These are phyloP conservation scores for Sarcophaga caerulescens DNA, from an alignment of 2,888 invertebrate species.

Conservation along the genomic window DNA sequence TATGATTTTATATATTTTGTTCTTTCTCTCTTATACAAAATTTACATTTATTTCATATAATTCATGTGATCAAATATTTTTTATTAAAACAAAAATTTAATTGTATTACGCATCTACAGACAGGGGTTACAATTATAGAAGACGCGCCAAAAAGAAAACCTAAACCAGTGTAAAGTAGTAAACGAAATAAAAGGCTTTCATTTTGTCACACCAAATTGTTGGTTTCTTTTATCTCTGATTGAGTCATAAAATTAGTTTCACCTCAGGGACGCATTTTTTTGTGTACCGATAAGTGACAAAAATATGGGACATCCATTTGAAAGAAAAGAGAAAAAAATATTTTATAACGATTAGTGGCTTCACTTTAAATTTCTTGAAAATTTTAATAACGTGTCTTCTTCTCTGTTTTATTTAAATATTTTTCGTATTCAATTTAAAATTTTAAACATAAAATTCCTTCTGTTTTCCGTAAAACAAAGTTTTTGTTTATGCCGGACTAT, in stretches of 20 bases:
- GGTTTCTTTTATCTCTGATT: constrained; percentile 58
- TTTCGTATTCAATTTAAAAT: too few relatives aligned
- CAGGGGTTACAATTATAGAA: constrained; percentile 28
- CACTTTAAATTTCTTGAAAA: not conserved
- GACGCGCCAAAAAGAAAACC: too few relatives aligned
- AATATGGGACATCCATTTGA: not conserved
- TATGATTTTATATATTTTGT: constrained; percentile 15
- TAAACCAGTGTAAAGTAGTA: too few relatives aligned
- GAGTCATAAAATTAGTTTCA: constrained; percentile 64
- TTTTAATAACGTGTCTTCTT: too few relatives aligned
- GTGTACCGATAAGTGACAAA: not conserved
- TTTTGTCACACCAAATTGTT: constrained; percentile 59
- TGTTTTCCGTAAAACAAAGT: too few relatives aligned
- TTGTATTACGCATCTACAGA: constrained; percentile 9
- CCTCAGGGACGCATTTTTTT: constrained; percentile 44
- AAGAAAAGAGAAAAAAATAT: not conserved
- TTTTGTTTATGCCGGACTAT: too few relatives aligned
- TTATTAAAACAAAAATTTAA: not conserved
- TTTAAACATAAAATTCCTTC: too few relatives aligned
- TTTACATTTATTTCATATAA: constrained; percentile 41
- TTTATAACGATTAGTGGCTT: constrained; percentile 13
- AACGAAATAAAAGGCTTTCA: constrained; percentile 1
- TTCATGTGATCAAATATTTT: constrained; percentile 12
- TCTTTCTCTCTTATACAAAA: constrained; percentile 21
- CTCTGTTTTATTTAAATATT: too few relatives aligned